Conservation (phyloP, 23 tunicate species). For the Halocynthia aurantium region DNA sequence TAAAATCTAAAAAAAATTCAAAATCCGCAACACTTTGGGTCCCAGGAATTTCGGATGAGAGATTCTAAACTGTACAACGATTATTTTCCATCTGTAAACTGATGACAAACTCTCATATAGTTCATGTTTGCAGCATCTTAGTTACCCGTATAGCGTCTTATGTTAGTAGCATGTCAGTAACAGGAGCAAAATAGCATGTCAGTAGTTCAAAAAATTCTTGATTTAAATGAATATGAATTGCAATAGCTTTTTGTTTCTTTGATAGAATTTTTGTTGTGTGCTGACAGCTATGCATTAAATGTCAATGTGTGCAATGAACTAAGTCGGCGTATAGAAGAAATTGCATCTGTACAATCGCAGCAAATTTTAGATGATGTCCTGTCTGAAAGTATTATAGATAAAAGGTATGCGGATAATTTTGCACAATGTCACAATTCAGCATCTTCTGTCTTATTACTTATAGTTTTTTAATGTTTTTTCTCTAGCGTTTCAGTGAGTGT, state of each 20-base stretch:
- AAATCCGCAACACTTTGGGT: too few species aligned
- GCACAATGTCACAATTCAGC: not conserved
- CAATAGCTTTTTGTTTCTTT: not conserved
- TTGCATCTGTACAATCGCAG: slow-evolving; percentile 32
- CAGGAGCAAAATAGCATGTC: too few species aligned
- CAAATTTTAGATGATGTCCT: slow-evolving; percentile 4
- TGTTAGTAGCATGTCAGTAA: not conserved
- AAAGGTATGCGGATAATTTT: not conserved
- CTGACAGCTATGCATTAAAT: slow-evolving; percentile 48
- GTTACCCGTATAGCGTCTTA: not conserved
- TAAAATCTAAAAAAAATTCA: too few species aligned
- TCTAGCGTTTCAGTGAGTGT: not conserved
- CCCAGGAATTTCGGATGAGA: too few species aligned
- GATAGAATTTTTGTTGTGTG: slow-evolving; percentile 33
- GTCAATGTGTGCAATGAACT: slow-evolving; percentile 37
- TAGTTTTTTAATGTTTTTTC: not conserved
- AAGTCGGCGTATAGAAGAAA: slow-evolving; percentile 29
- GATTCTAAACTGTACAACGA: too few species aligned
- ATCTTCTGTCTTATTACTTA: not conserved
- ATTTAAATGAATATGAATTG: not conserved
- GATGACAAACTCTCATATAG: too few species aligned
- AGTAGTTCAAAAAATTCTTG: too few species aligned
- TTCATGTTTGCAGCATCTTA: not conserved
- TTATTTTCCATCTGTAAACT: too few species aligned
- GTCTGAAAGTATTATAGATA: slow-evolving; percentile 7